Evolutionary conservation across 2,113 vertebrate species (phyloP), one percentile per base, ranked within the genome.

Genomic region (Pao palembangensis): DNA sequence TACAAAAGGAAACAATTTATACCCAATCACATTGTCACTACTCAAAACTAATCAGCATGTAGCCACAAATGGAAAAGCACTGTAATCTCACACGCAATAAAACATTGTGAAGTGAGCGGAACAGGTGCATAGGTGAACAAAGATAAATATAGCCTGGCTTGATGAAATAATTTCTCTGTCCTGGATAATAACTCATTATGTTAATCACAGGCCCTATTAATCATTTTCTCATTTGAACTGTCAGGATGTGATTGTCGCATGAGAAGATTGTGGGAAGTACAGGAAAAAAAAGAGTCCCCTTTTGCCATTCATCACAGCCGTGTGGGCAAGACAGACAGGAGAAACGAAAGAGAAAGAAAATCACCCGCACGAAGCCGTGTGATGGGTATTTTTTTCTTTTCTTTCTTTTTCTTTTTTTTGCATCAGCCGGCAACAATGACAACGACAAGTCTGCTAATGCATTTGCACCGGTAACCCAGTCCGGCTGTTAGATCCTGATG

Each of bases 141-240:
- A 86, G 86, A 88, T 85, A 86, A 87, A 89, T 86, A 86, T 86
- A 86, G 82, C 75, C 67, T 15, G 64, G 82, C 76, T 86, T 87
- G 85, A 88, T 88, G 71, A 86, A 86, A 87, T 85, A 76, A 86
- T 86, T 86, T 80, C 79, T 88, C 85, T 87, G 83, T 87, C 88
- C 85, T 58, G 73, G 83, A 87, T 87, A 84, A 84, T 89, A 86
- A 87, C 80, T 88, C 83, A 88, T 83, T 85, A 88, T 88, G 80
- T 83, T 89, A 86, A 88, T 88, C 79, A 86, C 72, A 25, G 79
- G 77, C 58, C 68, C 71, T 78, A 87, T 89, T 89, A 79, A 87
- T 88, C 83, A 88, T 85, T 86, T 88, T 86, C 83, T 88, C 85
- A 89, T 89, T 89, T 78, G 82, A 82, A 85, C 83, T 84, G 85